phyloP scores from a whole-genome alignment of 2,888 invertebrate species.

The Heteromurus nitidus region DNA sequence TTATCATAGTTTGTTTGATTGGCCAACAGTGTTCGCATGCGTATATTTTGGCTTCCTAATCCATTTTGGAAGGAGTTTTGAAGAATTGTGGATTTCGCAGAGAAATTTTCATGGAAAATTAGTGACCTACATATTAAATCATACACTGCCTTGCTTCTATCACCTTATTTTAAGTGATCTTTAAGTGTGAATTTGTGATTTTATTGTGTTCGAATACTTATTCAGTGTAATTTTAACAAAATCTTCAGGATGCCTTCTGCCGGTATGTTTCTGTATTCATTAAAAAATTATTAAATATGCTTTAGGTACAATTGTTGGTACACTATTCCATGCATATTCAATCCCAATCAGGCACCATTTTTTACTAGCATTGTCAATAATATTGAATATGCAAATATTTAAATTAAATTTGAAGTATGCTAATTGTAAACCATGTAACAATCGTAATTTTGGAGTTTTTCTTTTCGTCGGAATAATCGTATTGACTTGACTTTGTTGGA shows the following conservation, averaged over 20 bases:
- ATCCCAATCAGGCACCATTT: neutral
- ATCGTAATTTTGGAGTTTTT: too few species aligned
- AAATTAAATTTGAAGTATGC: neutral
- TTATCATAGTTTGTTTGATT: too few species aligned
- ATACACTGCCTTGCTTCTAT: neutral
- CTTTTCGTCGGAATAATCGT: too few species aligned
- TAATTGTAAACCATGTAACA: too few species aligned
- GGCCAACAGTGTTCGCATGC: too few species aligned
- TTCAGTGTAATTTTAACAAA: neutral
- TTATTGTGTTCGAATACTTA: neutral
- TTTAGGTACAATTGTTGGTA: neutral
- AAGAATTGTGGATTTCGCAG: neutral
- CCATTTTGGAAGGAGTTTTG: neutral
- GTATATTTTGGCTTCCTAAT: too few species aligned
- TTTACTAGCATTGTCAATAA: neutral
- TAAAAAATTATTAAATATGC: neutral
- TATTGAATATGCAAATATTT: neutral
- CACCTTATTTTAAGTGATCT: neutral
- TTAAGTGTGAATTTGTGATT: neutral
- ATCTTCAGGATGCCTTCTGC: conserved; percentile 57
- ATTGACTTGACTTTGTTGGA: too few species aligned
- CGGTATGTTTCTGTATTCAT: conserved; percentile 17
- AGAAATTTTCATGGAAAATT: neutral
- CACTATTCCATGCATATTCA: neutral
- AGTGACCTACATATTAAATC: neutral